A percentile compares a stretch with the other conserved stretches of the same genome.
Conservation (phyloP, 64 coral and sea anemone genomes). For the Pachyseris speciosa region DNA sequence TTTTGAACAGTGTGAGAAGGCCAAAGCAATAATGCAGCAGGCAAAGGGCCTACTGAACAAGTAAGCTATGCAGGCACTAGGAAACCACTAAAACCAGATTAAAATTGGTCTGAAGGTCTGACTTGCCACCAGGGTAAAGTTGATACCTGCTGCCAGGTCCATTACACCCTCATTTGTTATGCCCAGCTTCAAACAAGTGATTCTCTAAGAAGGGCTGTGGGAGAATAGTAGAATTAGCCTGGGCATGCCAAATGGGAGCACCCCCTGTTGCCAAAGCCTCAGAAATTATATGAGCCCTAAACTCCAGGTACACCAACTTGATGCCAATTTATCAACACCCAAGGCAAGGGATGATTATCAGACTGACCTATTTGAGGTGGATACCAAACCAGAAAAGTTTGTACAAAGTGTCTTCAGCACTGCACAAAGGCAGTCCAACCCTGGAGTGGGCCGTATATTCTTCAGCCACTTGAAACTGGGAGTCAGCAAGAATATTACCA, state of each 20-base stretch:
- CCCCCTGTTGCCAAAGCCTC: background rate
- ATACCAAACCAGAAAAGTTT: constrained; percentile 16
- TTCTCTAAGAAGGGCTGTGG: constrained; percentile 36
- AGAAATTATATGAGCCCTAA: background rate
- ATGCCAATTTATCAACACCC: constrained; percentile 10
- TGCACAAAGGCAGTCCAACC: too few species aligned
- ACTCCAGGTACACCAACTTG: constrained; percentile 4
- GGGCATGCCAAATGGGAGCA: constrained; percentile 26
- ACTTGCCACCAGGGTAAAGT: constrained; percentile 10
- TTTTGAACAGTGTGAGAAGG: constrained; percentile 43
- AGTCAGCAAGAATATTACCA: background rate
- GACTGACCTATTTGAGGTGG: constrained; percentile 24
- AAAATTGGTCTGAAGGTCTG: background rate
- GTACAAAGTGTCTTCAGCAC: too few species aligned
- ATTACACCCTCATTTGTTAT: background rate
- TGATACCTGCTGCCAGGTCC: background rate
- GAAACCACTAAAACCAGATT: constrained; percentile 13
- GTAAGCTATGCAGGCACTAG: constrained; percentile 1
- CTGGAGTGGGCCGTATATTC: too few species aligned
- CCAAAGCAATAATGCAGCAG: constrained; percentile 47
- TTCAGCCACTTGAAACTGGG: too few species aligned
- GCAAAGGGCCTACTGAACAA: constrained; percentile 35
- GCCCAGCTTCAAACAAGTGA: constrained; percentile 45
- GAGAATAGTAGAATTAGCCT: constrained; percentile 19
- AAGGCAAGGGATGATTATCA: constrained; percentile 17